Percentiles rank a stretch among this genome's conserved stretches.
These are phyloP conservation scores for Sinocyclocheilus maitianheensis DNA, from an alignment of 2,113 vertebrate genomes.

Conservation along the genomic window DNA sequence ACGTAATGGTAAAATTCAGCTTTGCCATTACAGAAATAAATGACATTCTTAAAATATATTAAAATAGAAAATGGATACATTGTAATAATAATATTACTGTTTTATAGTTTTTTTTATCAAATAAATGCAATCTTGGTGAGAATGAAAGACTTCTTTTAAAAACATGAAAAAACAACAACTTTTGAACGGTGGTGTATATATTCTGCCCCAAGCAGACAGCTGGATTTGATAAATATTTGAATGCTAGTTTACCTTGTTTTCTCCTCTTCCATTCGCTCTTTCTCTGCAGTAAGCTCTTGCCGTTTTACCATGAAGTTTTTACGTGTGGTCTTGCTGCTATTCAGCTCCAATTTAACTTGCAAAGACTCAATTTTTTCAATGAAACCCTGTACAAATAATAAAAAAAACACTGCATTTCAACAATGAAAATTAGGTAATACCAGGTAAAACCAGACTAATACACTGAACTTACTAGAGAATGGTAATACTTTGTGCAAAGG, in stretches of 20 bases:
- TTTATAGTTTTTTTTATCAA: background rate
- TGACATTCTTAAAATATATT: no score
- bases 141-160: background rate
- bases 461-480: background rate
- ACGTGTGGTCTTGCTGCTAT: conserved; percentile 69
- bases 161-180: background rate
- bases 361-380: conserved; percentile 81
- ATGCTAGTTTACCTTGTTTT: conserved; percentile 73
- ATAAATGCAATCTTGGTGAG: background rate
- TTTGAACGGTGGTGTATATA: background rate
- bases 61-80: background rate
- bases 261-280: conserved; percentile 79
- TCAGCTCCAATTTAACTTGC: conserved; percentile 83
- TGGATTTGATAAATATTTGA: background rate
- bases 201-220: background rate
- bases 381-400: conserved; percentile 74
- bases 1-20: no score
- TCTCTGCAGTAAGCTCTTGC: conserved; percentile 81
- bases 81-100: background rate
- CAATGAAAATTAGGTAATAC: background rate
- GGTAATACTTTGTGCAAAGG: background rate
- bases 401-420: background rate
- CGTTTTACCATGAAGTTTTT: conserved; percentile 83
- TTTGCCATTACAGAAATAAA: no score
- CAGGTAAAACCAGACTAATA: conserved; percentile 62